Conservation (phyloP, 2,888 invertebrate genomes). For the Entomobrya multifasciata region DNA sequence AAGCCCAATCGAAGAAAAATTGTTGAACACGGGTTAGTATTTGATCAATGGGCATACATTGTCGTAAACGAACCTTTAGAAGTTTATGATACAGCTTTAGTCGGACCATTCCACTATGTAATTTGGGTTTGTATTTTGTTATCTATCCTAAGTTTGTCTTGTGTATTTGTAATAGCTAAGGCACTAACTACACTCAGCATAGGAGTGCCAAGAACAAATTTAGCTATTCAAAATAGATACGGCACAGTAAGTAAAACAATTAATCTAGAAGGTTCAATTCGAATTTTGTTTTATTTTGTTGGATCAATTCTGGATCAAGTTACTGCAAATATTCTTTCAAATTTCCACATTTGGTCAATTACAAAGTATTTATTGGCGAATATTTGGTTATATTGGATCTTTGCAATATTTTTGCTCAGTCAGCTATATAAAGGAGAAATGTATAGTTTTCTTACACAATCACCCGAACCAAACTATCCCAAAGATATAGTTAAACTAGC, state of each 20-base stretch:
- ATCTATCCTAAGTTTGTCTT: neutral
- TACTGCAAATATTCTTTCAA: neutral
- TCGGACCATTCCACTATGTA: conserved; percentile 25
- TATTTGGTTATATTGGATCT: conserved; percentile 32
- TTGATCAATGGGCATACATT: conserved; percentile 54
- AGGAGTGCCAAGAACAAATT: too few relatives aligned
- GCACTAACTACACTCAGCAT: too few relatives aligned
- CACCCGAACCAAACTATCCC: conserved; percentile 32
- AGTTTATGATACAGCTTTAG: conserved; percentile 7
- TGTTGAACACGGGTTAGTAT: conserved; percentile 40
- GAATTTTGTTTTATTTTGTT: neutral
- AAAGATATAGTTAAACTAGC: conserved; percentile 3
- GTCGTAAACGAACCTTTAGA: conserved; percentile 4
- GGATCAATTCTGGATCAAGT: neutral
- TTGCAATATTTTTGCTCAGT: neutral
- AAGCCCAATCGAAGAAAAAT: neutral
- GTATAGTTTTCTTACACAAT: conserved; percentile 48
- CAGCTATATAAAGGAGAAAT: conserved; percentile 46
- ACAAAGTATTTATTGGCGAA: neutral
- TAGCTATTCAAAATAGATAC: too few relatives aligned
- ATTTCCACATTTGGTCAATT: too few relatives aligned
- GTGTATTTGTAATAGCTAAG: neutral
- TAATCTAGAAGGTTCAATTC: too few relatives aligned
- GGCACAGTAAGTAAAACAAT: too few relatives aligned
- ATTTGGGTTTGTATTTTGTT: conserved; percentile 24